Evolutionary conservation across 2,888 invertebrate species (phyloP), one percentile per base, ranked within the genome.

Genomic region (Acrobasis suavella): DNA sequence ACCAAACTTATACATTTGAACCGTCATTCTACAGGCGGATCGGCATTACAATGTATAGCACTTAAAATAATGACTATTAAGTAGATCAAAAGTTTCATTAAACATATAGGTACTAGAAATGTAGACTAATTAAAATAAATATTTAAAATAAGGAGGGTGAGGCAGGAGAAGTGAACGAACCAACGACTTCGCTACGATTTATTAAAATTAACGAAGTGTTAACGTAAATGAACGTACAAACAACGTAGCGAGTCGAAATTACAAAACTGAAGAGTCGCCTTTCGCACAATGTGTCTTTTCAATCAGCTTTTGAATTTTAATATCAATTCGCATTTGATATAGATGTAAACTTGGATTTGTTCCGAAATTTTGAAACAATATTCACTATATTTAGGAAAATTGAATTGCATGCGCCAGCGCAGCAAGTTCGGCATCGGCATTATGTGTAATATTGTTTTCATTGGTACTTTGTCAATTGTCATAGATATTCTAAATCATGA

Each of bases 1-100:
- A 65, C 67, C 59, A 65, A 56, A 62, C 63, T 62, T 62, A 63
- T 37, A 50, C 22, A 58, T 54, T 61, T 54, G 60, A 68, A 68
- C 60, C 16, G 64, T 63, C 38, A 62, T 58, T 64, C 63, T 61
- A 67, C 10, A 56, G 56, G 46, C 56, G 46, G 42, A 56, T 10
- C 42, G 5, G 37, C 22, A 46, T 17, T 56, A 56, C 56, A 46
- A 17, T 32, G 14, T 46, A 46, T 46, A 54, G 38, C 54, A 38
- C 38, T 56, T 42, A 17, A 17, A 56, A 56, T 56, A 56, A 39
- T 55, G 56, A 56, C 42, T 42, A 1, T 2, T 22, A 22, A 37
- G 42, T 16, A 42, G 17, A 17, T 22, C 46, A 6, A 56, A 32
- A 42, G 17, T 56, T 56, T 9, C 5, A 32, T 15, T 39, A 56